Evolutionary conservation across 2,888 invertebrate genomes (phyloP).

Genomic region (Mimumesa dahlbomi): DNA sequence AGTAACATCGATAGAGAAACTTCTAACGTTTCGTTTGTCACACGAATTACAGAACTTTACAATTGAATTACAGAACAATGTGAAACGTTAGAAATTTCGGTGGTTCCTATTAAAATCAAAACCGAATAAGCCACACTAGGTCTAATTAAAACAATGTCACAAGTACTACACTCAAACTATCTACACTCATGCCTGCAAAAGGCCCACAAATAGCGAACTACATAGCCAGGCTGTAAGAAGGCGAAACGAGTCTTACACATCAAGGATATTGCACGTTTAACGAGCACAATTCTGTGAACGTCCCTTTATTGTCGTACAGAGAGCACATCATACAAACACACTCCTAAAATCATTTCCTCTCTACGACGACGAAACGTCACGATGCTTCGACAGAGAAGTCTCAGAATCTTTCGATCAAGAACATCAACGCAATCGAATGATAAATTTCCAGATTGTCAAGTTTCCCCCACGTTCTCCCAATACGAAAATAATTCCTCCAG

Average conservation of each 20-base stretch:
- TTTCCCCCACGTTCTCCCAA: no score
- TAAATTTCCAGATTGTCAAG: no score
- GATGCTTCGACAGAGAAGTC: conserved; percentile 9
- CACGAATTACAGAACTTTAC: no score
- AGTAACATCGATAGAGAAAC: neutral
- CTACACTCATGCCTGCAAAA: conserved; percentile 41
- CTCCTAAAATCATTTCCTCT: conserved; percentile 13
- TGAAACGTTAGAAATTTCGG: conserved; percentile 12
- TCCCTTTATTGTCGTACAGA: conserved; percentile 57
- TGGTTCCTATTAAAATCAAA: conserved; percentile 46
- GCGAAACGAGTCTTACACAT: conserved; percentile 15
- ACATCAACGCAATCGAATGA: conserved; percentile 41
- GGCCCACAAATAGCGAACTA: conserved; percentile 39
- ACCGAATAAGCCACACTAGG: conserved; percentile 42
- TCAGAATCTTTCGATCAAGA: conserved; percentile 2
- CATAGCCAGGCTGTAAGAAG: conserved; percentile 36
- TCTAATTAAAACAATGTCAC: neutral
- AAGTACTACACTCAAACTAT: conserved; percentile 1
- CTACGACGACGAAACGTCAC: neutral
- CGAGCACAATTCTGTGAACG: conserved; percentile 52
- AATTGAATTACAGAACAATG: neutral
- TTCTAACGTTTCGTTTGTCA: no score
- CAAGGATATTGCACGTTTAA: conserved; percentile 37
- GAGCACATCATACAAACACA: conserved; percentile 51
- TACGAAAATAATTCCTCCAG: no score